A percentile compares a stretch with the other conserved stretches of the same genome.
Evolutionary conservation across 2,888 invertebrate species (phyloP).

Genomic region (Neuroscelio doddi): DNA sequence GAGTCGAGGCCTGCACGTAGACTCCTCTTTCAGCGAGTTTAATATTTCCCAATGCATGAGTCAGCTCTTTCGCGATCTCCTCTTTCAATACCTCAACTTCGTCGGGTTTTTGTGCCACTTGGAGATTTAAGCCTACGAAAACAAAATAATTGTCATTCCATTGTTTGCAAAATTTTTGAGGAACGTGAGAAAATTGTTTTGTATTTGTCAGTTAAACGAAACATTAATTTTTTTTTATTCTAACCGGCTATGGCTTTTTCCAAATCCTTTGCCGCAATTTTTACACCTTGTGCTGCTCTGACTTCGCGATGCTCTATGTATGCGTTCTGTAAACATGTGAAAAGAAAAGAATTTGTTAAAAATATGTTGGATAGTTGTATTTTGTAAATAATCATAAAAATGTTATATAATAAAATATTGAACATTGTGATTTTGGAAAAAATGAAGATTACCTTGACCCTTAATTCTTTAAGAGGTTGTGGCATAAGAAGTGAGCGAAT

Average conservation of each 20-base stretch:
- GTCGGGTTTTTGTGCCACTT: conserved; percentile 93
- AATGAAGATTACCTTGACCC: conserved; percentile 84
- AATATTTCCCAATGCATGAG: conserved; percentile 92
- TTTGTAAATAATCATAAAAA: too few relatives aligned
- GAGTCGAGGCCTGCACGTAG: conserved; percentile 99
- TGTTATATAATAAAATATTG: too few relatives aligned
- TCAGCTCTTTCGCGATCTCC: conserved; percentile 90
- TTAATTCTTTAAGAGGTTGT: conserved; percentile 95
- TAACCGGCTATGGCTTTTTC: conserved; percentile 94
- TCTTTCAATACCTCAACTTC: conserved; percentile 91
- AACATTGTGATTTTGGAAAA: neutral
- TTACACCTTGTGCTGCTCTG: conserved; percentile 97
- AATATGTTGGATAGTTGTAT: too few relatives aligned
- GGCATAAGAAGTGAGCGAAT: conserved; percentile 98
- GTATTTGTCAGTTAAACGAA: too few relatives aligned
- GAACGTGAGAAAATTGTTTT: too few relatives aligned
- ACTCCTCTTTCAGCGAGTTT: conserved; percentile 94
- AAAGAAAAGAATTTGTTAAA: too few relatives aligned
- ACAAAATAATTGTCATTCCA: too few relatives aligned
- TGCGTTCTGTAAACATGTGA: conserved; percentile 86
- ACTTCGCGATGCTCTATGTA: conserved; percentile 97
- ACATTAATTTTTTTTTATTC: too few relatives aligned
- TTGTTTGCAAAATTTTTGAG: too few relatives aligned
- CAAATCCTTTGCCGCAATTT: conserved; percentile 97
- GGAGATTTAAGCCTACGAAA: conserved; percentile 85